Percentiles rank a stretch among this genome's conserved stretches.
Conservation (phyloP, 2,888 invertebrate genomes). For the Cheilosia variabilis region DNA sequence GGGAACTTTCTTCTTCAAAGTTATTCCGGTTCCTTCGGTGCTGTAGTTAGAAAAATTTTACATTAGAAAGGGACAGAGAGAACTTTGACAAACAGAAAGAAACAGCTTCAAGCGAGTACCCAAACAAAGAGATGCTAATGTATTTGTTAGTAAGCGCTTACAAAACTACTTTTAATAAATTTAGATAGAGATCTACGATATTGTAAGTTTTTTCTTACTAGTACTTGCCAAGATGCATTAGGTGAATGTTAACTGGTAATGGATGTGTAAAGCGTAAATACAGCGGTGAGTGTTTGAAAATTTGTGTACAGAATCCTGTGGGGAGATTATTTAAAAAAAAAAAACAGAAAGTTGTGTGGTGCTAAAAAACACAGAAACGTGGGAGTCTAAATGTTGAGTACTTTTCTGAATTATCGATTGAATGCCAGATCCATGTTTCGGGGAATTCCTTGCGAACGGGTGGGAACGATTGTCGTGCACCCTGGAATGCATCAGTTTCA, state of each 20-base stretch:
- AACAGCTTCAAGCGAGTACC: conserved; percentile 28
- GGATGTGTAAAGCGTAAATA: not conserved
- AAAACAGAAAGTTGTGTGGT: not conserved
- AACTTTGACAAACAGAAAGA: conserved; percentile 1
- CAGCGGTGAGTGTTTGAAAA: conserved; percentile 13
- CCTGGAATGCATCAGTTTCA: not conserved
- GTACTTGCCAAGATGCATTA: conserved; percentile 22
- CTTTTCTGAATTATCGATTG: conserved; percentile 81
- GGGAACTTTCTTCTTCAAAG: conserved; percentile 86
- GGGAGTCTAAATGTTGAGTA: conserved; percentile 20
- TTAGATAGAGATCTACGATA: conserved; percentile 1
- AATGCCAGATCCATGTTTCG: conserved; percentile 88
- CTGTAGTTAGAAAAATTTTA: conserved; percentile 69
- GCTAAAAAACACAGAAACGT: conserved; percentile 6
- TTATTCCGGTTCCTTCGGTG: conserved; percentile 78
- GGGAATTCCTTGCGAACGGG: conserved; percentile 86
- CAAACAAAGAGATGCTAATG: conserved; percentile 35
- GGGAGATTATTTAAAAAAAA: not conserved
- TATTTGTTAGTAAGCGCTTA: conserved; percentile 48
- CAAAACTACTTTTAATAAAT: not conserved
- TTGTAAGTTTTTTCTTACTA: conserved; percentile 9
- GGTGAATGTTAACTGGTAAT: conserved; percentile 4
- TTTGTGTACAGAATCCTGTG: not conserved
- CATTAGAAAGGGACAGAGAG: conserved; percentile 14
- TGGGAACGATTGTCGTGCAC: not conserved